phyloP scores from a whole-genome alignment of 1,140 invertebrate genomes.

The Drosophila pseudoananassae region DNA sequence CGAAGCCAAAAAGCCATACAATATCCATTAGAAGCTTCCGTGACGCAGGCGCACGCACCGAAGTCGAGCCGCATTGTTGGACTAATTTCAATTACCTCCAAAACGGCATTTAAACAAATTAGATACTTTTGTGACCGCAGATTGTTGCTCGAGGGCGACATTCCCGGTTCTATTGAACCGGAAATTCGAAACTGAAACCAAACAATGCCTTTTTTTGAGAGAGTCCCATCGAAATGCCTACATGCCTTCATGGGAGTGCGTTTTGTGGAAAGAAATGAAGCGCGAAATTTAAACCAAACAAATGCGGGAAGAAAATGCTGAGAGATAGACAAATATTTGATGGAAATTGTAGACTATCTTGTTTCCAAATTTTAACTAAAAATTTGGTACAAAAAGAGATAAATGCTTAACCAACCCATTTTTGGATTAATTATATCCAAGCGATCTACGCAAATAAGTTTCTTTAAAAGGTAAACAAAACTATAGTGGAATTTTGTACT shows the following conservation, averaged over 20 bases:
- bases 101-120: slow-evolving; percentile 63
- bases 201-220: slow-evolving; percentile 15
- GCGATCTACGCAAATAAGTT: slow-evolving; percentile 3
- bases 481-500: not conserved
- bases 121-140: slow-evolving; percentile 50
- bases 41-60: slow-evolving; percentile 64
- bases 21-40: slow-evolving; percentile 16
- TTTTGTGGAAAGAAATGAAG: slow-evolving; percentile 62
- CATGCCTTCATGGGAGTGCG: slow-evolving; percentile 36
- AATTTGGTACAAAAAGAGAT: not conserved
- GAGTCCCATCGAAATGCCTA: not conserved
- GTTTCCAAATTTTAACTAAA: no score
- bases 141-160: slow-evolving; percentile 21
- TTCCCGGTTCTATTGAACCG: slow-evolving; percentile 60
- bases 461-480: slow-evolving; percentile 29
- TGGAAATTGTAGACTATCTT: slow-evolving; percentile 3
- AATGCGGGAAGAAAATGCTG: slow-evolving; percentile 24
- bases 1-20: not conserved
- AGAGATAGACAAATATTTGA: slow-evolving; percentile 23
- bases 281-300: slow-evolving; percentile 66
- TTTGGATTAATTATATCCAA: not conserved
- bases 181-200: slow-evolving; percentile 56
- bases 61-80: slow-evolving; percentile 22
- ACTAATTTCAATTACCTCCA: slow-evolving; percentile 67
- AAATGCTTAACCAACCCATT: not conserved